Conservation (phyloP, 2,113 vertebrate species). For the Sula dactylatra region DNA sequence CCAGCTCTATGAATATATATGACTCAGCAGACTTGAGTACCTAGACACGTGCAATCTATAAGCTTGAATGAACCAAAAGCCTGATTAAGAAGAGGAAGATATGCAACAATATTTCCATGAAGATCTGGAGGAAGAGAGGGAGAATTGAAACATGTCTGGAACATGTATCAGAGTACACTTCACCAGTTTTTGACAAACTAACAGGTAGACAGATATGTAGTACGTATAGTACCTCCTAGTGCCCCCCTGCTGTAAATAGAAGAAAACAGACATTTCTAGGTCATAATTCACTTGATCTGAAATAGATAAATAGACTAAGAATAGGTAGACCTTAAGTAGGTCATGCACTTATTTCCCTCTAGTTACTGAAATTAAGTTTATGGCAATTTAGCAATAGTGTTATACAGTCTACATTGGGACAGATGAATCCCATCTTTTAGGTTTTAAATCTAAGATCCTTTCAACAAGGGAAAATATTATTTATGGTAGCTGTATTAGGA, state of each 20-base stretch:
- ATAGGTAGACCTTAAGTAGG: not conserved
- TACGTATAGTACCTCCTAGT: not conserved
- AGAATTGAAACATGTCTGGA: not conserved
- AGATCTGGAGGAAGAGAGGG: not conserved
- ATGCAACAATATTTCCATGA: not conserved
- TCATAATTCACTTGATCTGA: not conserved
- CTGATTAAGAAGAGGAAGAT: not conserved
- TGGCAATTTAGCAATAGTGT: not conserved
- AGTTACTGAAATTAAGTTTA: not conserved
- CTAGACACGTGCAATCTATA: not conserved
- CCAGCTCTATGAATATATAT: not conserved
- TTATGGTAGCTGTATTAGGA: not conserved
- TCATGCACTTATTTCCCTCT: not conserved
- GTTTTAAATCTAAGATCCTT: not conserved
- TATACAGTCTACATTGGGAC: not conserved
- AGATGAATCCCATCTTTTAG: not conserved
- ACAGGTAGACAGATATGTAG: not conserved
- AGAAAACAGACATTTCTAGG: slow-evolving; percentile 8
- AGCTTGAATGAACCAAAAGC: not conserved
- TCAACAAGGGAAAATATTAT: not conserved
- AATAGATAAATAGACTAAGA: too few relatives aligned
- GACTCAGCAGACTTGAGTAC: not conserved
- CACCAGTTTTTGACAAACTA: not conserved
- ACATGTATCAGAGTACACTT: not conserved
- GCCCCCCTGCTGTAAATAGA: not conserved